Conservation (phyloP, 2,113 vertebrate species). For the Ciconia maguari region DNA sequence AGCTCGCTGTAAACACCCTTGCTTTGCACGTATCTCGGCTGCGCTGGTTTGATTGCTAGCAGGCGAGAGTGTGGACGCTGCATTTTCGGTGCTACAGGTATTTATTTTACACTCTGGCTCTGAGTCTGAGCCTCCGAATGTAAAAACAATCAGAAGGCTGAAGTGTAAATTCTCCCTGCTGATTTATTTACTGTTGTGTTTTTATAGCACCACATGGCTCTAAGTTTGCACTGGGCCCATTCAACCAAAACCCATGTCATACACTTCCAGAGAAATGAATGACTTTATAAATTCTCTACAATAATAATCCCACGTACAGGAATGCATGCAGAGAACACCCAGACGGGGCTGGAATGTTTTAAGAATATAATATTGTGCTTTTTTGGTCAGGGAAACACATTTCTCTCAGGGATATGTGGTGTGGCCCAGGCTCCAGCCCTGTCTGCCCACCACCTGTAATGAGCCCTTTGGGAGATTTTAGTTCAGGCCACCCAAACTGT, state of each 20-base stretch:
- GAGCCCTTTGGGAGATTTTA: conserved; percentile 80
- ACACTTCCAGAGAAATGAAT: conserved; percentile 91
- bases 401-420: conserved; percentile 72
- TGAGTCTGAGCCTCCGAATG: conserved; percentile 66
- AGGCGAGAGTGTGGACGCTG: conserved; percentile 47
- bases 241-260: conserved; percentile 90
- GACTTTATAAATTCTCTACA: conserved; percentile 90
- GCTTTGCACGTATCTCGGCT: background rate
- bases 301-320: conserved; percentile 86
- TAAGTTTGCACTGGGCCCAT: conserved; percentile 80
- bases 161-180: conserved; percentile 78
- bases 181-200: conserved; percentile 92
- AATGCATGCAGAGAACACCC: conserved; percentile 79
- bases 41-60: background rate
- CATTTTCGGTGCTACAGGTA: conserved; percentile 61
- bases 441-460: conserved; percentile 83
- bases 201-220: conserved; percentile 85
- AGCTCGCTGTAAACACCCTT: conserved; percentile 16
- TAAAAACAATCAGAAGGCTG: conserved; percentile 77
- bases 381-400: conserved; percentile 76
- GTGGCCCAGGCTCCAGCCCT: conserved; percentile 73
- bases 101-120: conserved; percentile 76
- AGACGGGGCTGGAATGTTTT: conserved; percentile 71
- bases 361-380: conserved; percentile 79
- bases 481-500: conserved; percentile 88